These are phyloP conservation scores for Acrocephalus kingi DNA, from an alignment of 2,113 vertebrate genomes.

Conservation along the genomic window DNA sequence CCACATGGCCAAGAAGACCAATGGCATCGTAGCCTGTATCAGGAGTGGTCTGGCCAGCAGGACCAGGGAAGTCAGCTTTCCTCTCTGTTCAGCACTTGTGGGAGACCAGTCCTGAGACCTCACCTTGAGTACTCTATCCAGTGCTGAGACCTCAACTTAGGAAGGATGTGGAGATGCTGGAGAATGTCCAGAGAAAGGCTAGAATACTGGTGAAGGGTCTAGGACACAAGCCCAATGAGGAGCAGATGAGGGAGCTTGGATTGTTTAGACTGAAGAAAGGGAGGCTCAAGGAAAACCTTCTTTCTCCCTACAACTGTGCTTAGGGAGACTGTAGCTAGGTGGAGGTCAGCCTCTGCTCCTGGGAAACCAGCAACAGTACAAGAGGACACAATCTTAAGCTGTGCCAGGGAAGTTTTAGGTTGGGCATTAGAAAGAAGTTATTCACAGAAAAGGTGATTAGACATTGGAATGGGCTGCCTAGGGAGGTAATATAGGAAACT, in stretches of 20 bases:
- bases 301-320: neutral
- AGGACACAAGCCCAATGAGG: neutral
- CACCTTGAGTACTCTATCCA: too few relatives aligned
- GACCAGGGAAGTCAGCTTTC: neutral
- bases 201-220: neutral
- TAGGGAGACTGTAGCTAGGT: neutral
- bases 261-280: neutral
- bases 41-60: neutral
- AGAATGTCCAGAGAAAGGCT: neutral
- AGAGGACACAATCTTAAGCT: neutral
- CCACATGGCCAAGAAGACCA: neutral
- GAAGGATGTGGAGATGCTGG: neutral
- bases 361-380: neutral
- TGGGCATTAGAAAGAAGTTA: neutral
- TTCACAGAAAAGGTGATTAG: neutral
- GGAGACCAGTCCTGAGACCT: too few relatives aligned
- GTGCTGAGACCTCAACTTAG: neutral
- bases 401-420: neutral
- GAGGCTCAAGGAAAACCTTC: neutral
- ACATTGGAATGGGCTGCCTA: too few relatives aligned
- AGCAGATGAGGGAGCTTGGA: neutral
- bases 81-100: neutral
- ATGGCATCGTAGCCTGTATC: neutral
- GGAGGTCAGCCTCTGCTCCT: neutral
- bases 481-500: neutral